Evolutionary conservation across 2,888 invertebrate genomes (phyloP), one percentile per base, ranked within the genome.

Genomic region (Dryobota labecula): DNA sequence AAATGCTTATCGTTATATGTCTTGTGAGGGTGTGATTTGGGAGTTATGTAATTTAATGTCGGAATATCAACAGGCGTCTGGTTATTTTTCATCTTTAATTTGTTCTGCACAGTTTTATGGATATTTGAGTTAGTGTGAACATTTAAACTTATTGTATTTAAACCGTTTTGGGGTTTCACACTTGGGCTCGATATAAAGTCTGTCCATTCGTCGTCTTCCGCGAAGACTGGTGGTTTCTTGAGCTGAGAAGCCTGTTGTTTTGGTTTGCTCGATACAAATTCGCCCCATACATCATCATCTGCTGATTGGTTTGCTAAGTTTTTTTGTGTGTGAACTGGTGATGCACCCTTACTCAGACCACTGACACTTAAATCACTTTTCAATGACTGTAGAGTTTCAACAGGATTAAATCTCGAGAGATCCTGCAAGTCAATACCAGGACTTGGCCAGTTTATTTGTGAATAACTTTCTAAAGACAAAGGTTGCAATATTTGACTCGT

Each of bases 401-500:
- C 94, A 36, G 96, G 96, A 87, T 96, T 96, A 66, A 96, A 96
- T 73, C 94, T 88, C 2, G 96, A 95, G 6, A 96, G 89, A 87
- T 96, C 96, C 84, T 96, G 96, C 67, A 96, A 90, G 84, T 96
- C 94, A 82, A 96, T 93, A 33, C 97, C 97, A 20, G 97, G 97
- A 87, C 97, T 96, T 6, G 97, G 97, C 97, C 97, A 97, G 87
- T 97, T 97, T 57, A 97, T 97, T 88, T 96, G 95, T 1, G 96
- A 96, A 85, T 93, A 96, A 80, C 95, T 94, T 84, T 96, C 96
- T 80, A 96, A 86, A 11, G 96, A 95, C 41, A 96, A 83, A 0
- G 96, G 96, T 81, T 96, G 95, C 69, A 96, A 85, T 84, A 96
- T 96, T 91, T 96, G 96, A n/a, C 89, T 90, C 45, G 91, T 84